phyloP scores from a whole-genome alignment of 2,797 vertebrate species.

The Falco concolor region DNA sequence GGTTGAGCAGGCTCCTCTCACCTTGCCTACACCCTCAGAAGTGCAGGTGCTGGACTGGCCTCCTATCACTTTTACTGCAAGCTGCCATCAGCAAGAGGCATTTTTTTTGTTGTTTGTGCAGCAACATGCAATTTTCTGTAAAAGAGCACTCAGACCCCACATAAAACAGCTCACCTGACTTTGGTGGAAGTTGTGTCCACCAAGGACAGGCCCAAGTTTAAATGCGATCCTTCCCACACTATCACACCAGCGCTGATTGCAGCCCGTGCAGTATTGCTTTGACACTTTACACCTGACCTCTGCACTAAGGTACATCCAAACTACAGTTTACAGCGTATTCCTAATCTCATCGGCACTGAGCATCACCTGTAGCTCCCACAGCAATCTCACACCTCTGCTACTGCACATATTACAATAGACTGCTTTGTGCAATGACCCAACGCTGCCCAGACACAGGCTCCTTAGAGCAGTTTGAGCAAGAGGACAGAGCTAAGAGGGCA shows the following conservation, averaged over 20 bases:
- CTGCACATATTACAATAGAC: not conserved
- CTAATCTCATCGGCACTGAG: not conserved
- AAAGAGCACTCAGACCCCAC: not conserved
- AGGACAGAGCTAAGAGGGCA: not conserved
- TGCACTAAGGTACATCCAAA: not conserved
- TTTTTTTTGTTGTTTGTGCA: not conserved
- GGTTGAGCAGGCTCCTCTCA: not conserved
- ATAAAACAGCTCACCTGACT: not conserved
- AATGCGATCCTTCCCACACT: not conserved
- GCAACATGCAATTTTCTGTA: not conserved
- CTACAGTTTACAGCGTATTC: not conserved
- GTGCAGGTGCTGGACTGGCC: not conserved
- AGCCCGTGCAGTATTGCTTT: not conserved
- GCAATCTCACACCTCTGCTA: not conserved
- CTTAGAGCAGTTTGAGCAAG: not conserved
- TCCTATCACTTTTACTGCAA: not conserved
- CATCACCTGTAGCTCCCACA: not conserved
- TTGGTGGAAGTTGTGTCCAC: not conserved
- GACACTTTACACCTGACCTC: not conserved
- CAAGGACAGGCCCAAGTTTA: not conserved
- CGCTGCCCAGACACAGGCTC: not conserved
- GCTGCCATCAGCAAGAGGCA: not conserved
- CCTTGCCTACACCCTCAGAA: not conserved
- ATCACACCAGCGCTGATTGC: fast-evolving
- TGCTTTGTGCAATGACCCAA: not conserved